Base-by-base conservation (phyloP, 2,113 vertebrate species). In the Salvator merianae region DNA sequence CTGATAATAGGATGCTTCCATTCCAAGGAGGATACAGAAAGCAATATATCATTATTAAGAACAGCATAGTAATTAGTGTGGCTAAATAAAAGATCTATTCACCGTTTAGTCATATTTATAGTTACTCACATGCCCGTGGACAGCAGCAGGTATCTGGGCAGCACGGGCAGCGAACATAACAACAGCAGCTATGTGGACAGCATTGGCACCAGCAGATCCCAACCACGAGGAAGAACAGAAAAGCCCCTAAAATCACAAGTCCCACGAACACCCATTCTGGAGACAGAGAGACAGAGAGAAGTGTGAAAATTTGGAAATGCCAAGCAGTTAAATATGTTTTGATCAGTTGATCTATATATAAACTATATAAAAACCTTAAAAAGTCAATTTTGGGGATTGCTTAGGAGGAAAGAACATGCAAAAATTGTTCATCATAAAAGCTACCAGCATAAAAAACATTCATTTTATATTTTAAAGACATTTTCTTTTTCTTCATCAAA, bases 121-220 rank as follows among this genome's bases (percentile, higher is more conserved):
- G 16, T 93, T 85, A 97, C 98, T 98, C 94, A 99, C 99, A 2
- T 13, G 98, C 98, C 89, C 97, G 97, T 1, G 99, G 99, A 90
- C 99, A 99, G 95, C 99, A 99, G 96, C 99, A 99, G 79, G 98
- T 97, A 65, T 99, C 98, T 0, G 99, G 99, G 85, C 99, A 99
- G 94, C 98, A 99, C n/a, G 98, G 98, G 88, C 98, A 99, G 90
- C 97, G 95, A 79, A 99, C 82, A 8, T 99, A 99, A 93, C 99
- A 99, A 92, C 99, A 99, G 94, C 99, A 99, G 90, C 98, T 99
- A 88, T 99, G 97, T 0, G 99, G 98, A 83, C 99, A 99, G 91
- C 99, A 99, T 93, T 99, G 99, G 92, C 99, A 99, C 98, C 99
- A 99, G 96, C 99, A 99, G 93, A 99, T 96, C 30, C 98, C 98